Evolutionary conservation across 2,888 invertebrate species (phyloP).

Genomic region (Prenolepis imparis): DNA sequence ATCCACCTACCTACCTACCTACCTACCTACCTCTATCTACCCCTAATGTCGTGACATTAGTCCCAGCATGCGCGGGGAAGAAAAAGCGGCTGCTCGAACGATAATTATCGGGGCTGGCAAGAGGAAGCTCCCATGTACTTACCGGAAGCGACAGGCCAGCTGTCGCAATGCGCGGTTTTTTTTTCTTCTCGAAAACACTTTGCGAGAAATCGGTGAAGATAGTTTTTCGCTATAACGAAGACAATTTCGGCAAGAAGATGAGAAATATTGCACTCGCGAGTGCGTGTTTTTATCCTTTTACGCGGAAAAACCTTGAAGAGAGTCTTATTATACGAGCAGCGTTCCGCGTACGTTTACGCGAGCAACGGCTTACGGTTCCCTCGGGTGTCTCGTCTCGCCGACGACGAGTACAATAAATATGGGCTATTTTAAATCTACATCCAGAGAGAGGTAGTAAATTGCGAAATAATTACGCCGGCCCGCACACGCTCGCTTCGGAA

Average conservation of each 20-base stretch:
- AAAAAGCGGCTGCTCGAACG: conserved; percentile 70
- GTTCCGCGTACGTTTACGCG: conserved; percentile 65
- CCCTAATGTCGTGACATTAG: conserved; percentile 78
- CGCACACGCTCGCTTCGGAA: conserved; percentile 64
- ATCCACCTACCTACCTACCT: conserved; percentile 69
- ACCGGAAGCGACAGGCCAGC: background rate
- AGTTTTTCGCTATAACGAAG: conserved; percentile 9
- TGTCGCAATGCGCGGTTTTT: background rate
- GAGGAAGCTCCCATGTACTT: background rate
- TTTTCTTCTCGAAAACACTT: background rate
- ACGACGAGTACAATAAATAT: conserved; percentile 80
- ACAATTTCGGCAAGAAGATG: background rate
- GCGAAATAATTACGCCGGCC: conserved; percentile 82
- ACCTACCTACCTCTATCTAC: conserved; percentile 73
- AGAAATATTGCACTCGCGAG: background rate
- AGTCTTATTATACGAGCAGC: conserved; percentile 63
- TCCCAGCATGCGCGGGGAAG: conserved; percentile 54
- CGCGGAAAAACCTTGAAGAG: background rate
- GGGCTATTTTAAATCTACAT: conserved; percentile 82
- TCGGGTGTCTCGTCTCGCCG: conserved; percentile 77
- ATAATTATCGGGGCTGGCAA: conserved; percentile 73
- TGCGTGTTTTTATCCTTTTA: conserved; percentile 28
- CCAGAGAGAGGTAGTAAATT: conserved; percentile 82
- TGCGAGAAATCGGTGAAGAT: conserved; percentile 21
- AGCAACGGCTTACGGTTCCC: conserved; percentile 76